These are phyloP conservation scores for Conchocele bisecta DNA, from an alignment of 2,888 invertebrate species.

Conservation along the genomic window DNA sequence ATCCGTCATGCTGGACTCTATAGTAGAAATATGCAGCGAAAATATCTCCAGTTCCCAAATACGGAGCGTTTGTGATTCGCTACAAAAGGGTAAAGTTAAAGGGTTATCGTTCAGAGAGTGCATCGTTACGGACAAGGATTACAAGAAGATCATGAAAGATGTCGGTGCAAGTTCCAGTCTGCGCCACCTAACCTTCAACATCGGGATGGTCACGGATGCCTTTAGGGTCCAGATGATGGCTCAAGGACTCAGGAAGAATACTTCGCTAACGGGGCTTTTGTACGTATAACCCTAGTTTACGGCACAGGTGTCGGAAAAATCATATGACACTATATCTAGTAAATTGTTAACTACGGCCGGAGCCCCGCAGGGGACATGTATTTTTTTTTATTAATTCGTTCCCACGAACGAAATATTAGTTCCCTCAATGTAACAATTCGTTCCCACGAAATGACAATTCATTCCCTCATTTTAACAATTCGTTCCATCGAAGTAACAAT, in stretches of 20 bases:
- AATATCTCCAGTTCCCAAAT: not conserved
- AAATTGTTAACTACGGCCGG: no score
- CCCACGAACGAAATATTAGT: no score
- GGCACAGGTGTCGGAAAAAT: not conserved
- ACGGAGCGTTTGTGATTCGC: constrained; percentile 63
- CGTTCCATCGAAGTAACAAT: no score
- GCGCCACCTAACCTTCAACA: constrained; percentile 73
- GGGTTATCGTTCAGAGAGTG: constrained; percentile 74
- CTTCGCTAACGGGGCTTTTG: constrained; percentile 72
- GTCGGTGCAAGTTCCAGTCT: constrained; percentile 65
- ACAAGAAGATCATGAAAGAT: constrained; percentile 66
- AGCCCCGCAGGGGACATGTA: no score
- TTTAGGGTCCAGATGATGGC: constrained; percentile 69
- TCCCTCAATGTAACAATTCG: no score
- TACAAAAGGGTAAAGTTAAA: constrained; percentile 65
- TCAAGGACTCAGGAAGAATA: constrained; percentile 67
- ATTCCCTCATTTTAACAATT: no score
- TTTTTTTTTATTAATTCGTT: no score
- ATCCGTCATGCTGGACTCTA: no score
- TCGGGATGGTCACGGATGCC: constrained; percentile 66
- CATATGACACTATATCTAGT: no score
- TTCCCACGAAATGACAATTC: no score
- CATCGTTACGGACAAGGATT: constrained; percentile 64
- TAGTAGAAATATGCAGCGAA: not conserved
- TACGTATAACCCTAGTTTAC: constrained; percentile 70